Conservation (phyloP, 2,888 invertebrate species). For the Temnothorax ravouxi region DNA sequence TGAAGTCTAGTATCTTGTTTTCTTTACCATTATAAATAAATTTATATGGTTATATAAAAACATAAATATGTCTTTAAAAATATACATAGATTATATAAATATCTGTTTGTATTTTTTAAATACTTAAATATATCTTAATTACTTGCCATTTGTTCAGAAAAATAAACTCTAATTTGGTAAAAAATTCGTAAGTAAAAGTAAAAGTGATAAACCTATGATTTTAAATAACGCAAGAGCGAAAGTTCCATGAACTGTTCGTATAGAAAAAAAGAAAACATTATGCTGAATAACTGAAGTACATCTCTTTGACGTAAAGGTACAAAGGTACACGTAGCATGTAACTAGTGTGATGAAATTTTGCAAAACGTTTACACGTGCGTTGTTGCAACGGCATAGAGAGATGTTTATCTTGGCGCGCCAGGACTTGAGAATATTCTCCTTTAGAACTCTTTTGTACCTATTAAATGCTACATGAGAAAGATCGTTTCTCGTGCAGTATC, state of each 20-base stretch:
- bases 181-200: not conserved
- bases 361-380: slow-evolving; percentile 44
- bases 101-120: too few species aligned
- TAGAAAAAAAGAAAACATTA: not conserved
- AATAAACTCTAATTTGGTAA: not conserved
- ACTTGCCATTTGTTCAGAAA: not conserved
- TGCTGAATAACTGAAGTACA: slow-evolving; percentile 2
- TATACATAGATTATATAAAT: not conserved
- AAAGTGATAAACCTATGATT: not conserved
- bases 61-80: not conserved
- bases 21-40: not conserved
- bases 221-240: not conserved
- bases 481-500: slow-evolving; percentile 42
- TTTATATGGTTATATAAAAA: not conserved
- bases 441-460: slow-evolving; percentile 53
- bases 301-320: not conserved
- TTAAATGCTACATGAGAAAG: slow-evolving; percentile 37
- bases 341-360: slow-evolving; percentile 58
- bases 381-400: slow-evolving; percentile 32
- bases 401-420: slow-evolving; percentile 48
- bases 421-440: slow-evolving; percentile 44
- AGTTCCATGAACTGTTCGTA: not conserved
- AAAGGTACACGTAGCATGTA: not conserved
- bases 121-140: not conserved
- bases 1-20: not conserved